Base-by-base conservation (phyloP, 2,113 vertebrate species). In the Phaethon lepturus region DNA sequence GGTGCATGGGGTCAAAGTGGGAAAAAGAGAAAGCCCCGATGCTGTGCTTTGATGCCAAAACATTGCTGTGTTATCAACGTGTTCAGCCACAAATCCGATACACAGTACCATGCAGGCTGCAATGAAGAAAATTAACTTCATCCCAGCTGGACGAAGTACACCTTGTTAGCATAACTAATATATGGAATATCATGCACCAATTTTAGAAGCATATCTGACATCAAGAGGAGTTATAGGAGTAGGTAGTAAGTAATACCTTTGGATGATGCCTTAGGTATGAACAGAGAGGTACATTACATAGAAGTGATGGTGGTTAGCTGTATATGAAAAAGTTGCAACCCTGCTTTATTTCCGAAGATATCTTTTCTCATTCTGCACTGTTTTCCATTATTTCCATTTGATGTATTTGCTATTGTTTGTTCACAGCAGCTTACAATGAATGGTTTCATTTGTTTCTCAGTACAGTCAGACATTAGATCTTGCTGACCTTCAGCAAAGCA, bases 401-500 rank as follows among this genome's bases (percentile, higher is more conserved):
- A 97, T 90, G 22, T 77, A 95, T 95, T 90, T 95, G 82, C 89
- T 93, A 52, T 95, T 5, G 0, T 91, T 90, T 92, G 69, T 76
- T 90, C 60, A 33, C 42, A 59, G 95, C 91, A 97, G 82, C 64
- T 82, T 93, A 82, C 88, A 95, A 91, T 93, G 90, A 95, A 97
- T 96, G 62, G 47, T 89, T 97, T 97, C 66, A 87, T 95, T 97
- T 96, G 66, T 94, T 97, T 95, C 92, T 92, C 73, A 82, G 79
- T 84, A 67, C 60, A 95, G 76, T 63, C 74, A 86, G 55, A 56
- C 66, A 64, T 94, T 96, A 96, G 89, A 95, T 96, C 81, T 94
- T 94, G 77, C 87, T 97, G 98, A 97, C 95, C 93, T 96, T 97
- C 94, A 96, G 83, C 86, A 75, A 33, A 76, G 86, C 93, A 79